A percentile compares a stretch with the other conserved stretches of the same genome.
Evolutionary conservation across 2,888 invertebrate genomes (phyloP).

Genomic region (Caenorhabditis uteleia): DNA sequence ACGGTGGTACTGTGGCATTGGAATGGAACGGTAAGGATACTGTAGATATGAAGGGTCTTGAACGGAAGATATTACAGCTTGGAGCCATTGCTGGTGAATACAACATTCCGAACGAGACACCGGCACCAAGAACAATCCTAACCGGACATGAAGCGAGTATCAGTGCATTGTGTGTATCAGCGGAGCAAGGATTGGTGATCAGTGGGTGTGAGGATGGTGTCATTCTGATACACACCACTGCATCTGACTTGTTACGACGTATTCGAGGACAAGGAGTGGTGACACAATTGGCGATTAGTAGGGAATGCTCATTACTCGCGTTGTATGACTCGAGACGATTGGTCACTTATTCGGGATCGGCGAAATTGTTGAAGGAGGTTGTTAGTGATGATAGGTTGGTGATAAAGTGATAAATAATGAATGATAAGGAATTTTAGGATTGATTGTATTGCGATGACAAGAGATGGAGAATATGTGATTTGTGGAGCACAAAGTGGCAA

Average conservation of each 20-base stretch:
- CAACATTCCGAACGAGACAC: constrained; percentile 77
- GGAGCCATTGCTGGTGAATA: constrained; percentile 95
- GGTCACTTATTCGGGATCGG: constrained; percentile 62
- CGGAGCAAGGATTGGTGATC: constrained; percentile 94
- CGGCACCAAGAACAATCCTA: constrained; percentile 92
- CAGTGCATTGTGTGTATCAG: constrained; percentile 92
- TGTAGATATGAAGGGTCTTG: background rate
- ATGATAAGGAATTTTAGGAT: constrained; percentile 27
- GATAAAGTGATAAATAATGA: background rate
- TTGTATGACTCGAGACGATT: constrained; percentile 76
- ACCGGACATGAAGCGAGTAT: constrained; percentile 97
- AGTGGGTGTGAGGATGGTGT: constrained; percentile 93
- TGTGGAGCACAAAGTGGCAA: constrained; percentile 95
- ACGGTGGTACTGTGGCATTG: constrained; percentile 98
- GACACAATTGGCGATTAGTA: constrained; percentile 76
- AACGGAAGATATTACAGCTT: constrained; percentile 44
- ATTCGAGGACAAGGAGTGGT: constrained; percentile 71
- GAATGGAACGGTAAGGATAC: constrained; percentile 77
- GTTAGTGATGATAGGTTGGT: constrained; percentile 42
- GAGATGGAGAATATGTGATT: constrained; percentile 93
- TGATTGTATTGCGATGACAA: constrained; percentile 43
- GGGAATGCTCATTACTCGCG: constrained; percentile 93
- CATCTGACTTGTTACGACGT: constrained; percentile 92
- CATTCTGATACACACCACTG: constrained; percentile 94
- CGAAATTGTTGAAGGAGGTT: constrained; percentile 50